Base-by-base conservation (phyloP, 2,797 vertebrate species). In the Moxostoma hubbsi region DNA sequence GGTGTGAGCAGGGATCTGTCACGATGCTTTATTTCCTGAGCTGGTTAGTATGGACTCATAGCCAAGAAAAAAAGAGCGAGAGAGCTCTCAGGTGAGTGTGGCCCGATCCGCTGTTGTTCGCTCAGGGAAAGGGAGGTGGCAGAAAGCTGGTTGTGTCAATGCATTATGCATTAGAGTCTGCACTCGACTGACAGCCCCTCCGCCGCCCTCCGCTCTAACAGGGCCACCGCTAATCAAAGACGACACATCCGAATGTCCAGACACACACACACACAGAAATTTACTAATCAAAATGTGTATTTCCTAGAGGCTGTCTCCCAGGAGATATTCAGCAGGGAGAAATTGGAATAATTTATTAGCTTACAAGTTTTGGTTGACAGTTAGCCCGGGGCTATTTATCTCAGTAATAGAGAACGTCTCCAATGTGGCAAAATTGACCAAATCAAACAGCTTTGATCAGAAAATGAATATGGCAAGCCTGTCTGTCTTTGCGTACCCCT, bases 281-380 rank as follows among this genome's bases (percentile, higher is more conserved):
- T 93, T 97, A 97, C 97, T 98, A 98, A 98, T 98, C 97, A 98
- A 98, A 98, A 98, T 97, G 96, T 97, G 96, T 98, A 98, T 99
- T 99, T 98, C 96, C 96, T 97, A 94, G 95, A 92, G 96, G 96
- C 95, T 93, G 95, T 96, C 96, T 98, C 97, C 96, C 93, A 84
- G 94, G 97, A 99, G 97, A 98, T 98, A 98, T 98, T 95, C 94
- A 86, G 91, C 94, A 91, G 95, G 95, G 96, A 97, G 96, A 98
- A 98, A 98, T 98, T 98, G 96, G 96, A 98, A 98, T 98, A 98
- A 98, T 98, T 98, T 98, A 98, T 98, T 98, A 98, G 97, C 97
- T 97, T 98, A 96, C 97, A 97, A 98, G 96, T 98, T 98, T 98
- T 97, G 93, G 96, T 96, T 98, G 97, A 98, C 97, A 98, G 97